Evolutionary conservation across 2,888 invertebrate species (phyloP).

Genomic region (Mesochorus sp.): DNA sequence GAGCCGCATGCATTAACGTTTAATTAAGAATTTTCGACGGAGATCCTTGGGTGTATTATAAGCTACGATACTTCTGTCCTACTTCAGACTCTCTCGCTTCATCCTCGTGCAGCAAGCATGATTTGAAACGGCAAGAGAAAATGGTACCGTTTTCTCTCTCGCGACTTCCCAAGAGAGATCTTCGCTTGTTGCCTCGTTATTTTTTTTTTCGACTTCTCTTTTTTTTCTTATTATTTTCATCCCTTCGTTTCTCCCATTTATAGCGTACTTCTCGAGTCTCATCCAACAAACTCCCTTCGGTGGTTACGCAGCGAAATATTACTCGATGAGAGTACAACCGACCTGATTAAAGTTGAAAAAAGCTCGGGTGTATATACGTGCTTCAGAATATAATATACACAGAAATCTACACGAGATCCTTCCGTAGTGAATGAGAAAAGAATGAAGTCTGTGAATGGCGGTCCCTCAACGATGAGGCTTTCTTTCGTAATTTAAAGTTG

Average conservation of each 20-base stretch:
- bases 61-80: constrained; percentile 38
- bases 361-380: not conserved
- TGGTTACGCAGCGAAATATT: not conserved
- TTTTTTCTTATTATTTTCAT: not conserved
- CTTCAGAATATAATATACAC: not conserved
- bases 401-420: not conserved
- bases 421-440: not conserved
- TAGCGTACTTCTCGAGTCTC: not conserved
- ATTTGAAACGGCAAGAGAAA: not conserved
- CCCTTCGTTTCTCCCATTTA: not conserved
- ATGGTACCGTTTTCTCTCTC: not conserved
- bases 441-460: not conserved
- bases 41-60: constrained; percentile 65
- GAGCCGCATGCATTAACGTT: constrained; percentile 67
- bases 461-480: not conserved
- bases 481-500: not conserved
- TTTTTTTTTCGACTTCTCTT: not conserved
- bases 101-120: not conserved
- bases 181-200: not conserved
- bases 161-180: constrained; percentile 24
- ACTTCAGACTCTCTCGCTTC: not conserved
- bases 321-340: not conserved
- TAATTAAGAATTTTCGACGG: constrained; percentile 74
- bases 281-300: not conserved
- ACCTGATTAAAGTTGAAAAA: constrained; percentile 17